Evolutionary conservation across 1,140 invertebrate genomes (phyloP), one percentile per base, ranked within the genome.

Genomic region (Metaphire vulgaris): DNA sequence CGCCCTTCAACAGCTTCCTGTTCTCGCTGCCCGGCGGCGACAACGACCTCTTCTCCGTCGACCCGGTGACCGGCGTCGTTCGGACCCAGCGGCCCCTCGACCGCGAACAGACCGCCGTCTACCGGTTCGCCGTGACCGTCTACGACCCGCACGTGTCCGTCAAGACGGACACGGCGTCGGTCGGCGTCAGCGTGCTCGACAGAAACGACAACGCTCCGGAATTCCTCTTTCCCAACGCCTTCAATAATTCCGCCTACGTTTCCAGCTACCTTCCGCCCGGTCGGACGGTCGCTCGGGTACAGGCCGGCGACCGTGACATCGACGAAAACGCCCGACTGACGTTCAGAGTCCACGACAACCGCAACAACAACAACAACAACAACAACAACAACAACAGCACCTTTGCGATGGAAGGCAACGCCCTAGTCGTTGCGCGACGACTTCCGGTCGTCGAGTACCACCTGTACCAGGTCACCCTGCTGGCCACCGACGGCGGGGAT

Each of bases 1-100:
- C 74, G 31, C 67, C 74, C 12, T 75, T 75, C 68, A 78, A 75
- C 30, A 32, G 29, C 12, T 75, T 78, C 69, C 29, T 31, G 14
- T 78, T 41, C 33, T 33, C 68, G 34, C 26, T 78, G 21, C 32
- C 32, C 34, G 31, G 41, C 28, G 32, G 28, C 12, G 33, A 34
- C 28, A 26, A 1, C 14, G 32, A 34, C 72, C 16, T 29, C 32
- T 73, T 73, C 28, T 26, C 34, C 72, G 33, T 73, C 67, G 67
- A 30, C 12, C n/a, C 29, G 67, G 26, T 12, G 67, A 69, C 2
- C 29, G 67, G 67, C n/a, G n/a, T n/a, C 67, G 29, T 69, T 30
- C n/a, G 29, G 67, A 69, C 67, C 2, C n/a, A 26, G 67, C 2
- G n/a, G 67, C 2, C n/a, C 26, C 67, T 69, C 12, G 67, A 73